Conservation (phyloP, 2,888 invertebrate genomes). For the Synanthedon vespiformis region DNA sequence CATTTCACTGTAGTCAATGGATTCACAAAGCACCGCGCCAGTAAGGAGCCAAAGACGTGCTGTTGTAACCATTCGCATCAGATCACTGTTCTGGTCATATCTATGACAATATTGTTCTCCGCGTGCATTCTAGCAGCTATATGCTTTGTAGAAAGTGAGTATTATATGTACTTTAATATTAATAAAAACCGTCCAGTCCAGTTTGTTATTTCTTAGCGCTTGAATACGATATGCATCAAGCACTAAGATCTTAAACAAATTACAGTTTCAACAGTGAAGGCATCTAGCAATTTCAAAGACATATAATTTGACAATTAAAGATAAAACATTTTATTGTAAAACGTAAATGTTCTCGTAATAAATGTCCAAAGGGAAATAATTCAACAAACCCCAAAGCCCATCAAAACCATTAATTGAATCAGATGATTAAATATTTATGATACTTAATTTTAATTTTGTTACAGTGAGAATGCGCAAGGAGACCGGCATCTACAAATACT, state of each 20-base stretch:
- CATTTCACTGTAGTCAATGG: slow-evolving; percentile 90
- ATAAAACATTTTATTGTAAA: too few relatives aligned
- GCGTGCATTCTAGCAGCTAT: slow-evolving; percentile 84
- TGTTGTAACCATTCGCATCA: slow-evolving; percentile 83
- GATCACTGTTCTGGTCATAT: slow-evolving; percentile 83
- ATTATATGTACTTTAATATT: slow-evolving; percentile 4
- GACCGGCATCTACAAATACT: slow-evolving; percentile 64
- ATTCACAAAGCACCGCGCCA: slow-evolving; percentile 73
- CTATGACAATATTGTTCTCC: slow-evolving; percentile 85
- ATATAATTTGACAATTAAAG: too few relatives aligned
- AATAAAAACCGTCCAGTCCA: not conserved
- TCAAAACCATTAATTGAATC: too few relatives aligned
- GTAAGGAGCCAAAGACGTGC: slow-evolving; percentile 72
- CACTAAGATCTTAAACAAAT: too few relatives aligned
- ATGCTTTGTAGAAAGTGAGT: slow-evolving; percentile 88
- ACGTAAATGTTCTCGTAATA: too few relatives aligned
- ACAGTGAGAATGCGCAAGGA: slow-evolving; percentile 66
- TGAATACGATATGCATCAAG: too few relatives aligned
- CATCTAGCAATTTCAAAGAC: too few relatives aligned
- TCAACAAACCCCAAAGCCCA: too few relatives aligned
- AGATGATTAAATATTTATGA: not conserved
- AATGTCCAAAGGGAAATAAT: too few relatives aligned
- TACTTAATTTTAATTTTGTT: slow-evolving; percentile 24
- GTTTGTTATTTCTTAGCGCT: too few relatives aligned
- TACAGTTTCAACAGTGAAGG: too few relatives aligned